Percentiles rank a stretch among this genome's conserved stretches.
These are phyloP conservation scores for Acutogordius australiensis DNA, from an alignment of 2,888 invertebrate genomes.

Conservation along the genomic window DNA sequence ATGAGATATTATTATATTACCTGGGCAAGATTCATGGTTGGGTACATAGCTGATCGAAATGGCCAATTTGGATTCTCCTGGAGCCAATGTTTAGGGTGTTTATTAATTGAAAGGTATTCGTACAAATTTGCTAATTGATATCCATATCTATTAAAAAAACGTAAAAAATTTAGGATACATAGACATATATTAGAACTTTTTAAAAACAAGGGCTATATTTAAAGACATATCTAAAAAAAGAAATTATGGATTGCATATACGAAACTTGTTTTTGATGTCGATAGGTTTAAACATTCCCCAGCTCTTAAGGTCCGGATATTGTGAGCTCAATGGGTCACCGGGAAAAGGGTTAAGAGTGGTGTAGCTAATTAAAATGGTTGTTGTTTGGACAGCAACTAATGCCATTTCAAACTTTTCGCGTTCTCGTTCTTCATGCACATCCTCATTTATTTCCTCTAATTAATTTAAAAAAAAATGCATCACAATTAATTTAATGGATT, in stretches of 20 bases:
- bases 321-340: background rate
- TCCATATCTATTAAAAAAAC: background rate
- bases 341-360: background rate
- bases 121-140: background rate
- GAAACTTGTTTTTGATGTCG: background rate
- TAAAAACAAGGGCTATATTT: background rate
- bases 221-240: background rate
- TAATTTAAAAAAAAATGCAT: too few species aligned
- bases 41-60: background rate
- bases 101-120: background rate
- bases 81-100: background rate
- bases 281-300: background rate
- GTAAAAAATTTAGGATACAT: background rate
- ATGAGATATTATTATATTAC: too few species aligned
- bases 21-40: background rate
- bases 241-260: background rate
- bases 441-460: background rate
- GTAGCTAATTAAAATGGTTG: background rate
- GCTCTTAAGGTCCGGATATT: background rate
- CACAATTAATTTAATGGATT: too few species aligned
- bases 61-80: background rate
- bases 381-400: background rate
- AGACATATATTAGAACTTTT: background rate
- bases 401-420: background rate
- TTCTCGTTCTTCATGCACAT: background rate